Percentiles rank a stretch among this genome's conserved stretches.
phyloP scores from a whole-genome alignment of 2,888 invertebrate species.

The Pheosia gnoma region DNA sequence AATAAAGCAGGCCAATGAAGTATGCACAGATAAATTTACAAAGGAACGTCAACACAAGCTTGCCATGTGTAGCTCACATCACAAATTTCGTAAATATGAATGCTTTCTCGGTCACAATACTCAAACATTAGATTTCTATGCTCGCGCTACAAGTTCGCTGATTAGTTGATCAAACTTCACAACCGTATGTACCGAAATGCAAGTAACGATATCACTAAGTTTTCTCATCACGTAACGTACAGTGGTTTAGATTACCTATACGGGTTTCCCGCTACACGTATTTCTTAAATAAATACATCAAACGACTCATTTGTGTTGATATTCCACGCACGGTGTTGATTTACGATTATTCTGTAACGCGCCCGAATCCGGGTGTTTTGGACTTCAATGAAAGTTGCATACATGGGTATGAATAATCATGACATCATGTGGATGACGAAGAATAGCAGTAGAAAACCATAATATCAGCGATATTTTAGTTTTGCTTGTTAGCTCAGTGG shows the following conservation, averaged over 20 bases:
- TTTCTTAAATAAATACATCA: slow-evolving; percentile 40
- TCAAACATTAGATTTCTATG: too few species aligned
- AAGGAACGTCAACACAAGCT: too few species aligned
- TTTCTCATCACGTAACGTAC: slow-evolving; percentile 72
- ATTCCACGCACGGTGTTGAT: slow-evolving; percentile 67
- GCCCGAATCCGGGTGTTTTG: slow-evolving; percentile 50
- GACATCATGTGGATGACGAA: slow-evolving; percentile 12
- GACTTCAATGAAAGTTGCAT: slow-evolving; percentile 32
- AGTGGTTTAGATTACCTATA: slow-evolving; percentile 72
- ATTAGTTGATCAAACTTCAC: background rate
- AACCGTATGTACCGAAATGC: slow-evolving; percentile 4
- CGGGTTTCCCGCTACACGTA: slow-evolving; percentile 64
- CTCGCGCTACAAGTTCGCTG: too few species aligned
- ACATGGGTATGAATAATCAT: slow-evolving; percentile 18
- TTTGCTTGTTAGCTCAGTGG: too few species aligned
- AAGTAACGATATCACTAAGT: slow-evolving; percentile 44
- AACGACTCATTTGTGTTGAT: slow-evolving; percentile 52
- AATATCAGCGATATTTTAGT: too few species aligned
- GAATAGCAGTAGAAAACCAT: background rate
- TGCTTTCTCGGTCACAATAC: too few species aligned
- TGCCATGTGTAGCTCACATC: too few species aligned
- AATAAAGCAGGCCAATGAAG: too few species aligned
- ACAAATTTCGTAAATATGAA: too few species aligned
- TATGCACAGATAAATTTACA: too few species aligned
- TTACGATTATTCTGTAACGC: slow-evolving; percentile 66